Evolutionary conservation across 53 echinoderm and acorn worm species (phyloP), one percentile per base, ranked within the genome.

Genomic region (Echinarachnius parma): DNA sequence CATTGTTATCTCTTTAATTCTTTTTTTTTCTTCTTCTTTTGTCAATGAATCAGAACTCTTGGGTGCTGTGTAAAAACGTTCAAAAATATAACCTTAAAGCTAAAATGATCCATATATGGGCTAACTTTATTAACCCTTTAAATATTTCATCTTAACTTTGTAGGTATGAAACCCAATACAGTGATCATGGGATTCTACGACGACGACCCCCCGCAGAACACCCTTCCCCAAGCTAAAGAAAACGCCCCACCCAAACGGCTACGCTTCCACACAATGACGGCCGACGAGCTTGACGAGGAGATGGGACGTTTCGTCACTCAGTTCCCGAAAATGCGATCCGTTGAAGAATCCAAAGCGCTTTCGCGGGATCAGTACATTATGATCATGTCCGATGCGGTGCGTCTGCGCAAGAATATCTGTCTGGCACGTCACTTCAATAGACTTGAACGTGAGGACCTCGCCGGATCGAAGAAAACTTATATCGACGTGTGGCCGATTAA

Each of bases 91-190:
- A n/a, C n/a, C n/a, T n/a, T n/a, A n/a, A n/a, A n/a, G n/a, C n/a
- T n/a, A n/a, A n/a, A n/a, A n/a, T n/a, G n/a, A n/a, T n/a, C n/a
- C n/a, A n/a, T n/a, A n/a, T n/a, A n/a, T n/a, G n/a, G n/a, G n/a
- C n/a, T n/a, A n/a, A n/a, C n/a, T n/a, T n/a, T n/a, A n/a, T n/a
- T n/a, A n/a, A n/a, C n/a, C n/a, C n/a, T n/a, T n/a, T n/a, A n/a
- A n/a, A n/a, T n/a, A n/a, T n/a, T n/a, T n/a, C n/a, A n/a, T 39
- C 13, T 7, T 39, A 39, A 39, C 5, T 16, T 37, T 33, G 21
- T 35, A 93, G 93, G 95, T 32, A 95, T 95, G 95, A 95, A 95
- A 55, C 90, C 90, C 4, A 95, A 95, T 56, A 95, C 90, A 48
- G 79, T 82, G 1, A 75, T 95, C 10, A 61, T 95, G 46, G 95